Evolutionary conservation across 2,113 vertebrate species (phyloP), one percentile per base, ranked within the genome.

Genomic region (Oxyura jamaicensis): DNA sequence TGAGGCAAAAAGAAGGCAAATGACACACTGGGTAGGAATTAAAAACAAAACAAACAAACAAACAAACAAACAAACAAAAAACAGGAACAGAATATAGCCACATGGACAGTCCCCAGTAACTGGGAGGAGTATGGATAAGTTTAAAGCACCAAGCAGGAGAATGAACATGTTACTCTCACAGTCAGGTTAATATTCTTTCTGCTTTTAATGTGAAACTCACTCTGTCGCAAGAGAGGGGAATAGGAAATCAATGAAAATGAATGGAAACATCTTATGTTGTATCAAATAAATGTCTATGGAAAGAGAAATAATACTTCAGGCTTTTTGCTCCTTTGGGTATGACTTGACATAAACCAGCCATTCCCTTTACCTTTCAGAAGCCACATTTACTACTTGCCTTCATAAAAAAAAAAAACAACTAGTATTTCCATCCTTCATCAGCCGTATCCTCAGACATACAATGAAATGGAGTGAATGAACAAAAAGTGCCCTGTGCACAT

Each of bases 161-260:
- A 60, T 31, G 55, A 93, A 76, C 8, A 3, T 31, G 13, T 68
- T 81, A 66, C 6, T 20, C 55, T 78, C 26, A 36, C 18, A 42
- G 41, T 44, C 23, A 90, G 73, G 62, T 94, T 92, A 63, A 78
- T 14, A 36, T 60, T 74, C 60, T 63, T 53, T 44, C 72, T 73
- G 63, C 59, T 92, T 84, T 88, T 82, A 86, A 91, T 11, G 33
- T 56, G 86, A 87, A 91, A 79, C n/a, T 82, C 22, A 3, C 56
- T 87, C 66, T 60, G 74, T 60, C 77, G 88, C 8, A 0, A 90
- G 93, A 86, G 67, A 88, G 75, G 46, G 82, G 69, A 83, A 77
- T 65, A 88, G 86, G 67, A 84, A 96, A 94, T 94, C 89, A 86
- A 66, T 90, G 58, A 90, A 96, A 95, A 96, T 74, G 41, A 95